Conservation (phyloP, 2,113 vertebrate genomes). For the Pteropus alecto region DNA sequence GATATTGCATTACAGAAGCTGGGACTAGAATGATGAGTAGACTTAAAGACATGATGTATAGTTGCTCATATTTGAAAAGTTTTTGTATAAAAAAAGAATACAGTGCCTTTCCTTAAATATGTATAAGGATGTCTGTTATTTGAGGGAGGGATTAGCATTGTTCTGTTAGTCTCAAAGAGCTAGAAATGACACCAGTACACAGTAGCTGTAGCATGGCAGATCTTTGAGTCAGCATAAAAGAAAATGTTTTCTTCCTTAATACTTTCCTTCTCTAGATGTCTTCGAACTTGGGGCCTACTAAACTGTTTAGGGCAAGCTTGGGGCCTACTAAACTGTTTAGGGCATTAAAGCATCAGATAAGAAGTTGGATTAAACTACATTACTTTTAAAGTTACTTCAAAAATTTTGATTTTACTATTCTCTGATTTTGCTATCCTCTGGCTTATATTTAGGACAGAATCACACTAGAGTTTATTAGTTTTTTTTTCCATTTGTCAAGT, state of each 20-base stretch:
- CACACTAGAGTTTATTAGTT: background rate
- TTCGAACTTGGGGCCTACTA: background rate
- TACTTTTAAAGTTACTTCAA: background rate
- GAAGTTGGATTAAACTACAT: background rate
- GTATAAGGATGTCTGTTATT: background rate
- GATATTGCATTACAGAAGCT: background rate
- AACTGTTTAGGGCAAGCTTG: background rate
- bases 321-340: no score
- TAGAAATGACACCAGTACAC: background rate
- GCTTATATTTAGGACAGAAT: background rate
- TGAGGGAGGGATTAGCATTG: background rate
- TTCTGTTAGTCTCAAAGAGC: background rate
- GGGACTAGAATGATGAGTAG: background rate
- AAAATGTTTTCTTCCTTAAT: background rate
- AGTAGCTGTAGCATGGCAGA: background rate
- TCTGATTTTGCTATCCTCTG: background rate
- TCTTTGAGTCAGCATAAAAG: background rate
- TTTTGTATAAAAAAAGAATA: background rate
- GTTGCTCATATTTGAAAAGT: background rate
- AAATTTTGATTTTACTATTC: background rate
- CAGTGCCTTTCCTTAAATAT: background rate
- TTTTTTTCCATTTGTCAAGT: background rate
- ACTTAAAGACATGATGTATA: background rate
- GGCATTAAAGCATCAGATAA: background rate
- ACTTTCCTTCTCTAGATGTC: background rate